Conservation (phyloP, 2,113 vertebrate species). For the Peromyscus polionotus region DNA sequence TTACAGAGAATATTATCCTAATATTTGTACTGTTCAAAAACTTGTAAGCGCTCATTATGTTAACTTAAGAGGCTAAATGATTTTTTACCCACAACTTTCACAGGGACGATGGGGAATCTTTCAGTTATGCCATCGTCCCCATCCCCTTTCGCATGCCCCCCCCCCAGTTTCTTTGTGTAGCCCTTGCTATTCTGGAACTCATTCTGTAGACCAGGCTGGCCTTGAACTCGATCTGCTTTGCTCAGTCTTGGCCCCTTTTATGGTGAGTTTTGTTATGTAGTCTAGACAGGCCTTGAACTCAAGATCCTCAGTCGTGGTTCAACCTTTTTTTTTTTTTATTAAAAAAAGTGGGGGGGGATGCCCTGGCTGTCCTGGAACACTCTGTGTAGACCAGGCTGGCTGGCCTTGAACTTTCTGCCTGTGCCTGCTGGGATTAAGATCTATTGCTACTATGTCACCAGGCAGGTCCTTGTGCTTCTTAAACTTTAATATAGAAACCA, state of each 20-base stretch:
- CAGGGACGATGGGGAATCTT: conserved; percentile 31
- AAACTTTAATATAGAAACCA: neutral
- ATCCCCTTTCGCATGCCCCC: no score
- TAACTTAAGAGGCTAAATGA: conserved; percentile 17
- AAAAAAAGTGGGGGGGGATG: no score
- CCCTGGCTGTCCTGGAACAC: neutral
- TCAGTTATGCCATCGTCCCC: neutral
- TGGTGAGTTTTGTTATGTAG: neutral
- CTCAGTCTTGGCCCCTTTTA: no score
- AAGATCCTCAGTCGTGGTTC: neutral
- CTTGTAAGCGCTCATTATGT: conserved; percentile 21
- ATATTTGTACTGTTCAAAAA: conserved; percentile 50
- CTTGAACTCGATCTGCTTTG: no score
- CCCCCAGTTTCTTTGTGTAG: no score
- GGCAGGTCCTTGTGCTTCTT: neutral
- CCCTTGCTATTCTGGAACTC: no score
- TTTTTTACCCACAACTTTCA: neutral
- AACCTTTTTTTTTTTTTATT: no score
- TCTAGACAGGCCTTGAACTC: neutral
- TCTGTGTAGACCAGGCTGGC: no score
- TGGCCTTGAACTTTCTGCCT: no score
- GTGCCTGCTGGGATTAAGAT: no score
- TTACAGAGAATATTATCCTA: conserved; percentile 11
- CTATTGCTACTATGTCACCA: no score
- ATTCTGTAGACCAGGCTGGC: no score